Evolutionary conservation across 2,888 invertebrate genomes (phyloP).

Genomic region (Amphipyra berbera): DNA sequence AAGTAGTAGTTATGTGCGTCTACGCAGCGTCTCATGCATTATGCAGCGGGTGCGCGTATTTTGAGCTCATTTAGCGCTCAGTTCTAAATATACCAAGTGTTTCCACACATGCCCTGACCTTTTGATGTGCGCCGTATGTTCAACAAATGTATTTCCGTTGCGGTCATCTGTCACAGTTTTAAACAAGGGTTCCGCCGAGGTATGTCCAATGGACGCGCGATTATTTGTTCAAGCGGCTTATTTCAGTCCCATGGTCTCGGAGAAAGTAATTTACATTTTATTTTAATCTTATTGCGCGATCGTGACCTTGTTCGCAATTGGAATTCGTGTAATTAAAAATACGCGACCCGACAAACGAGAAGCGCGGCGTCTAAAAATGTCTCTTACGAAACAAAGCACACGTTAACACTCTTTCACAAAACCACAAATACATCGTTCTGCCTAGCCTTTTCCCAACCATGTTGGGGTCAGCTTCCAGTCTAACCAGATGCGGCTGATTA

Average conservation of each 20-base stretch:
- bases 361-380: conserved; percentile 6
- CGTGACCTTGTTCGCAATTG: conserved; percentile 32
- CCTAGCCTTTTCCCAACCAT: no score
- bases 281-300: conserved; percentile 34
- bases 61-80: conserved; percentile 50
- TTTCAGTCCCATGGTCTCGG: conserved; percentile 54
- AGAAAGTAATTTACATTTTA: conserved; percentile 49
- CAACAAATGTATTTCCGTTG: conserved; percentile 71
- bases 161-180: conserved; percentile 72
- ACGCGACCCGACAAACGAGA: conserved; percentile 25
- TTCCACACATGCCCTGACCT: conserved; percentile 71
- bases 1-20: conserved; percentile 22
- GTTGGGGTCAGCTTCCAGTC: no score
- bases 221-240: conserved; percentile 51
- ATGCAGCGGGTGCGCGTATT: conserved; percentile 56
- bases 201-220: conserved; percentile 25
- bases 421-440: conserved; percentile 12
- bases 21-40: conserved; percentile 49
- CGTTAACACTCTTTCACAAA: conserved; percentile 2
- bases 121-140: conserved; percentile 68
- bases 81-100: conserved; percentile 70
- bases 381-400: conserved; percentile 10
- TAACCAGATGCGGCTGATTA: no score
- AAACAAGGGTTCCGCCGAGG: conserved; percentile 64
- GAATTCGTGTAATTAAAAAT: not conserved